Conservation (phyloP, 2,113 vertebrate genomes). For the Chrysemys picta region DNA sequence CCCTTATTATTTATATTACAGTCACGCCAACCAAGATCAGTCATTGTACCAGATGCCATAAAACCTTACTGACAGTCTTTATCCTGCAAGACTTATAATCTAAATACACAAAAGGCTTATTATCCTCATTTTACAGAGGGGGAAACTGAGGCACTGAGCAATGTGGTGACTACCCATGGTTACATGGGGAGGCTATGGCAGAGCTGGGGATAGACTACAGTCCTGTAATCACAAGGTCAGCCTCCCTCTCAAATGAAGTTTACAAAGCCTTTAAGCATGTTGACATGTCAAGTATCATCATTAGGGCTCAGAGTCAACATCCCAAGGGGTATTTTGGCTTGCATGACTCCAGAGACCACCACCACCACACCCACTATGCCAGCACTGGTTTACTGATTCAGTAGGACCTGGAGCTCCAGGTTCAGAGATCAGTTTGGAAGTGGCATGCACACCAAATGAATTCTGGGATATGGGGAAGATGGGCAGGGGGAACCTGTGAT, state of each 20-base stretch:
- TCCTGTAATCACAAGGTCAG: not conserved
- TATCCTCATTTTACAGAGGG: not conserved
- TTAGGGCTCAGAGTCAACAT: not conserved
- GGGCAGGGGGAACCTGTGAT: too few species aligned
- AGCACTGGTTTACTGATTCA: too few species aligned
- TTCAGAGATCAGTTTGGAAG: too few species aligned
- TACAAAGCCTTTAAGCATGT: too few species aligned
- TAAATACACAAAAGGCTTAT: not conserved
- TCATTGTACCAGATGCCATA: not conserved
- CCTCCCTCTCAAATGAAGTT: not conserved
- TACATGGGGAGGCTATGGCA: not conserved
- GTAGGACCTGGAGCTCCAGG: too few species aligned
- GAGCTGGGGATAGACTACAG: not conserved
- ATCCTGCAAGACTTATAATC: not conserved
- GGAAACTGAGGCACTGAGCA: not conserved
- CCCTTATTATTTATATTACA: not conserved
- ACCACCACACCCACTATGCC: too few species aligned
- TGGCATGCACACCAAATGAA: too few species aligned
- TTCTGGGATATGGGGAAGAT: too few species aligned
- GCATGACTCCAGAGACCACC: too few species aligned
- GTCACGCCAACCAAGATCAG: not conserved
- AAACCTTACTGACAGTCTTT: not conserved
- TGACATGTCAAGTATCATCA: not conserved
- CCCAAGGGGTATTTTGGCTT: too few species aligned
- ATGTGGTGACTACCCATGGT: not conserved